Percentiles rank a stretch among this genome's conserved stretches.
Evolutionary conservation across 2,797 vertebrate species (phyloP).

Genomic region (Ceyx erithaca): DNA sequence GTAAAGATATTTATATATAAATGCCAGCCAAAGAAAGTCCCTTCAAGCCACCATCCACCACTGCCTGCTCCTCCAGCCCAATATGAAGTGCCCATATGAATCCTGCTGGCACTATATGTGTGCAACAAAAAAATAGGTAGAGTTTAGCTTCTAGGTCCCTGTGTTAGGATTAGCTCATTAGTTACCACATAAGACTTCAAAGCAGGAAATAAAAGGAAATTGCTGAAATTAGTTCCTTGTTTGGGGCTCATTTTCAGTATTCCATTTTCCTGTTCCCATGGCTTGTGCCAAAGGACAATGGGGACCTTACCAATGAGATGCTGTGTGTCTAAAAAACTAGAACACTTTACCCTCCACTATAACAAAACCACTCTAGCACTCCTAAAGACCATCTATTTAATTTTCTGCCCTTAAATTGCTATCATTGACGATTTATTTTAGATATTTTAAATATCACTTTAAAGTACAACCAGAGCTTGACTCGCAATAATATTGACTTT

Average conservation of each 20-base stretch:
- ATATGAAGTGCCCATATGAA: neutral
- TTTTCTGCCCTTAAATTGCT: neutral
- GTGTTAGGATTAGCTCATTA: neutral
- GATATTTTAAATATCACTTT: neutral
- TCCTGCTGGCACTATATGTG: neutral
- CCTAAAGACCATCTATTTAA: neutral
- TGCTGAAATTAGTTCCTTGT: neutral
- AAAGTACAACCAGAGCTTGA: neutral
- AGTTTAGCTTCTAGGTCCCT: neutral
- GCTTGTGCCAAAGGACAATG: neutral
- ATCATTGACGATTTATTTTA: neutral
- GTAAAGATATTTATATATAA: neutral
- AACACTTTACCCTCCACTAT: neutral
- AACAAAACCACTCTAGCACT: neutral
- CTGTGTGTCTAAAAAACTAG: neutral
- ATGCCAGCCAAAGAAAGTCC: neutral
- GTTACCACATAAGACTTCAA: neutral
- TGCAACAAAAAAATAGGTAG: neutral
- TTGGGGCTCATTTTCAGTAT: neutral
- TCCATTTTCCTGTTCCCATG: neutral
- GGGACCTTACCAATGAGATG: fast-evolving
- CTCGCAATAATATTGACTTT: neutral
- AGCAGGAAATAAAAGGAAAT: neutral
- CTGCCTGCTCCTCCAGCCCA: neutral
- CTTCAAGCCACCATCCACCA: neutral